A percentile compares a stretch with the other conserved stretches of the same genome.
phyloP scores from a whole-genome alignment of 37 sponge, comb jelly and placozoan genomes.

The Hexactinellida sp. region DNA sequence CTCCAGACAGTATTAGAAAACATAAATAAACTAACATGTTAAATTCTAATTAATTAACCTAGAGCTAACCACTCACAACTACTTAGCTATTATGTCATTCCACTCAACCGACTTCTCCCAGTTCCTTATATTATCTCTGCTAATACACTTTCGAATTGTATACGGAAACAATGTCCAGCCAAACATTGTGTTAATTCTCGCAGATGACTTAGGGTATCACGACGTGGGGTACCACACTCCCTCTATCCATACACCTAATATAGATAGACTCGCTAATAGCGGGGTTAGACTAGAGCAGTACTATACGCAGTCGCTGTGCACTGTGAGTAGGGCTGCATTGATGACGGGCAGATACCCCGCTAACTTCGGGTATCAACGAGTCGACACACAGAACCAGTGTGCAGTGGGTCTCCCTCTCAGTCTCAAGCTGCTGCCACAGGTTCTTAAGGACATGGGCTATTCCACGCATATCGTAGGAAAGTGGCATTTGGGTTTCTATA shows the following conservation, averaged over 20 bases:
- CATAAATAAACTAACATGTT: not conserved
- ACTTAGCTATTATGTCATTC: too few relatives aligned
- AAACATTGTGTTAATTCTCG: slow-evolving; percentile 31
- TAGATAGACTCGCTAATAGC: slow-evolving; percentile 21
- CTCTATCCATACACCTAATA: slow-evolving; percentile 22
- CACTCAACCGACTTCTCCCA: not conserved
- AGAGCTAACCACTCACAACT: not conserved
- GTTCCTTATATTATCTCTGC: not conserved
- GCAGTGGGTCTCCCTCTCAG: slow-evolving; percentile 22
- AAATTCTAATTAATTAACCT: not conserved
- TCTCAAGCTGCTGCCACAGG: slow-evolving; percentile 28
- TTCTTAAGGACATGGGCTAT: slow-evolving; percentile 24
- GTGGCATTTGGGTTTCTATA: slow-evolving; percentile 37
- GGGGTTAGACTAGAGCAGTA: slow-evolving; percentile 27
- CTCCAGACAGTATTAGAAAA: not conserved
- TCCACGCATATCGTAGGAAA: slow-evolving; percentile 30
- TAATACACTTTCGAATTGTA: too few relatives aligned
- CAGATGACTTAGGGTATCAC: slow-evolving; percentile 37
- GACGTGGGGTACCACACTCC: slow-evolving; percentile 32
- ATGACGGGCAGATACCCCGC: slow-evolving; percentile 27
- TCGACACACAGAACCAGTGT: not conserved
- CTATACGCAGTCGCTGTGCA: slow-evolving; percentile 18
- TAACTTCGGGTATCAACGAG: slow-evolving; percentile 23
- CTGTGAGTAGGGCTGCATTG: not conserved
- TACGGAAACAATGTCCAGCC: not conserved